A percentile compares a stretch with the other conserved stretches of the same genome.
phyloP scores from a whole-genome alignment of 2,888 invertebrate genomes.

The Aricia artaxerxes region DNA sequence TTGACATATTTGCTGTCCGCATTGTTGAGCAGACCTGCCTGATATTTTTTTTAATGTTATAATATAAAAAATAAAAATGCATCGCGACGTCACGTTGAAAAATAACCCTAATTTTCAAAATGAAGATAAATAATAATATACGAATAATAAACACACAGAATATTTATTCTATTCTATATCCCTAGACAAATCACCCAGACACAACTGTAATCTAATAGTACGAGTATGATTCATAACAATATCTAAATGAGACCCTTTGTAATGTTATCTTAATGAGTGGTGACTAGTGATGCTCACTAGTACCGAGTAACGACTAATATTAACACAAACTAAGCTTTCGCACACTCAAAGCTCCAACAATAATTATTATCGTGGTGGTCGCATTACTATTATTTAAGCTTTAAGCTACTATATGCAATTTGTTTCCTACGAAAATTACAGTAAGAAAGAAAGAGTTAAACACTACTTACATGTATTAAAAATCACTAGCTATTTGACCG shows the following conservation, averaged over 20 bases:
- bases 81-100: not conserved
- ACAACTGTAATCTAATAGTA: not conserved
- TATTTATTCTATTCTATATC: not conserved
- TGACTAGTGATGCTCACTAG: not conserved
- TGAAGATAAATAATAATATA: not conserved
- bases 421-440: no score
- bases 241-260: not conserved
- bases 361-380: not conserved
- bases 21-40: no score
- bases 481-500: no score
- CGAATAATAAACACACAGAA: not conserved
- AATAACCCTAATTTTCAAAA: no score
- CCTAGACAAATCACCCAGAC: not conserved
- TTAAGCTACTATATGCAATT: no score
- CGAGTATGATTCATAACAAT: not conserved
- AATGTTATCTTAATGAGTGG: conserved; percentile 7
- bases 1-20: not conserved
- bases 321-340: not conserved
- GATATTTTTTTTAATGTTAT: not conserved
- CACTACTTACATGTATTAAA: no score
- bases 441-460: no score
- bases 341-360: not conserved
- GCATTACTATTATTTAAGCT: not conserved
- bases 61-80: not conserved
- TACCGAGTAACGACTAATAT: not conserved